phyloP scores from a whole-genome alignment of 2,113 vertebrate genomes.

The Trochalopteron elliotii region DNA sequence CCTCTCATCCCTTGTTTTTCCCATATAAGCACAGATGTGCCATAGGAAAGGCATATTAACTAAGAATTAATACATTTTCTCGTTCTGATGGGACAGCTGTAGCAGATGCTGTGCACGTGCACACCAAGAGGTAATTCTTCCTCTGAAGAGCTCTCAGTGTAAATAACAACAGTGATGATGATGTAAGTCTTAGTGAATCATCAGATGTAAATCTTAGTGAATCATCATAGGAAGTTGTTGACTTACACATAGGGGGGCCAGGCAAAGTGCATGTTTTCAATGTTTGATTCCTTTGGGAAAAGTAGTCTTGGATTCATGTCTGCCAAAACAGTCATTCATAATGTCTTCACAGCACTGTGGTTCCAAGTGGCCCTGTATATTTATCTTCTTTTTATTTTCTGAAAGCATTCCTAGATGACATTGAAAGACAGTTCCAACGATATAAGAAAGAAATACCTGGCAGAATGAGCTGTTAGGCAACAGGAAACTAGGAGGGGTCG shows the following conservation, averaged over 20 bases:
- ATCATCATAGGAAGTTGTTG: constrained; percentile 32
- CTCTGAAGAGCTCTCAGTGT: constrained; percentile 6
- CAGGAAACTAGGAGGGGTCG: neutral
- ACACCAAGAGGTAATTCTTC: neutral
- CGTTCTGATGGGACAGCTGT: neutral
- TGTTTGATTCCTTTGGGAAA: constrained; percentile 19
- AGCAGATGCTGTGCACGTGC: neutral
- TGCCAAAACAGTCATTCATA: constrained; percentile 9
- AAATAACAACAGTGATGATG: constrained; percentile 6
- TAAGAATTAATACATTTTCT: neutral
- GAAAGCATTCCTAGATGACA: neutral
- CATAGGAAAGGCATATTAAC: neutral
- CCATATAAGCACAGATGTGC: neutral
- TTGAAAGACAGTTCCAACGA: neutral
- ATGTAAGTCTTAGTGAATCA: constrained; percentile 27
- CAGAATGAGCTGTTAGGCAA: neutral
- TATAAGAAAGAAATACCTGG: neutral
- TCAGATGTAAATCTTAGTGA: neutral
- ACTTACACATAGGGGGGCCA: neutral
- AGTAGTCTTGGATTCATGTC: neutral
- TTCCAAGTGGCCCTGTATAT: neutral
- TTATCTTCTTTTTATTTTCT: neutral
- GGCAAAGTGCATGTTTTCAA: neutral
- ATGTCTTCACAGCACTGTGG: neutral
- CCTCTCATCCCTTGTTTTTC: neutral